Evolutionary conservation across 2,113 vertebrate species (phyloP), one percentile per base, ranked within the genome.

Genomic region (Phoenicopterus ruber): DNA sequence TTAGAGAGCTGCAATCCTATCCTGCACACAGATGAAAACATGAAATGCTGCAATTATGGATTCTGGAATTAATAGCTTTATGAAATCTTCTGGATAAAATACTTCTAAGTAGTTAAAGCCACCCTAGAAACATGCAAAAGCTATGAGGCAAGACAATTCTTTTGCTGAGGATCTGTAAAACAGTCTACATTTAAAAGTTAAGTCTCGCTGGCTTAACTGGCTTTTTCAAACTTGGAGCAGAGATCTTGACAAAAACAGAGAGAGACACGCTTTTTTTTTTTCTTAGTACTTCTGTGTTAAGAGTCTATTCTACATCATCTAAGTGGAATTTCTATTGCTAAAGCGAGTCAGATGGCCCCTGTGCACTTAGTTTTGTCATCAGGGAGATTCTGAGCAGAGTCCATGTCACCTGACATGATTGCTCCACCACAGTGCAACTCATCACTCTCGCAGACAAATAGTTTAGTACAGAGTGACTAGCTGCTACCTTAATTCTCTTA

Each of bases 311-410:
- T 44, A 50, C 14, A 40, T n/a, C 16, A 87, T 44, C 13, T 47
- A 71, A 38, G 17, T 36, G 21, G 28, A 72, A 65, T 77, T 85
- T 46, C 36, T 61, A 29, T 26, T 80, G 52, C 49, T 91, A 72
- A 85, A 82, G 98, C 97, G 98, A 98, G 98, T 98, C 98, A 98
- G 98, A 98, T 98, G 98, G 98, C 98, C 98, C 98, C 98, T 98
- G 98, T 98, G 98, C 98, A 98, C 98, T 93, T 94, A 47, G 74
- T 58, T 97, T 96, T 97, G 97, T 98, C 98, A 98, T 72, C 98
- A 98, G 96, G 97, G 97, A 95, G 46, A 79, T 97, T 96, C 98
- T 97, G 98, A 97, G 96, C 74, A 89, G 94, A 78, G 95, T 50
- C 86, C 82, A 91, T 2, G 74, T 98, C 97, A 96, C 95, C 97